A percentile compares a stretch with the other conserved stretches of the same genome.
Evolutionary conservation across 2,797 vertebrate genomes (phyloP).

Genomic region (Steatocranus sp.): DNA sequence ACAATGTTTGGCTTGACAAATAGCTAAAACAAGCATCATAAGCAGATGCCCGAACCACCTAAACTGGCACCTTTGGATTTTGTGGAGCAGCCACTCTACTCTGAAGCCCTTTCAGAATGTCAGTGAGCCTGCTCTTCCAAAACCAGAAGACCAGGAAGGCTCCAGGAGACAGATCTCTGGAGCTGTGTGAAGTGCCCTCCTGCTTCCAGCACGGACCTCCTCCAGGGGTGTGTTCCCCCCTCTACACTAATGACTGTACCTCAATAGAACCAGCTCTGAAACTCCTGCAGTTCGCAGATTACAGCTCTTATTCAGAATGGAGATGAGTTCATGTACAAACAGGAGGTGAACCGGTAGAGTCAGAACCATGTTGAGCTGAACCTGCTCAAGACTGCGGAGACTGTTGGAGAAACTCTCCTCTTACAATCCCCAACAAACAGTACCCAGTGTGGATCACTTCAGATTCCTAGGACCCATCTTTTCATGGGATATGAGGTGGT

Average conservation of each 20-base stretch:
- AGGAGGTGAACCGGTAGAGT: neutral
- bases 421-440: neutral
- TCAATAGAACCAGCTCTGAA: neutral
- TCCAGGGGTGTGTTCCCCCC: neutral
- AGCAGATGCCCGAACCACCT: neutral
- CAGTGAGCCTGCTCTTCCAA: neutral
- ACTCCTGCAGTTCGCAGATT: accelerated
- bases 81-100: neutral
- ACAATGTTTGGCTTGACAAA: neutral
- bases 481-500: neutral
- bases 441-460: neutral
- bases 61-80: neutral
- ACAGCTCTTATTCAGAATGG: neutral
- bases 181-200: neutral
- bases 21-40: neutral
- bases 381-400: neutral
- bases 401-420: neutral
- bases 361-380: neutral
- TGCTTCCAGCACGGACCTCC: neutral
- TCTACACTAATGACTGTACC: neutral
- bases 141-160: neutral
- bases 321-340: neutral
- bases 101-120: neutral
- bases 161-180: neutral
- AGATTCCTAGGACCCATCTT: neutral